Conservation (phyloP, 2,888 invertebrate genomes). For the Volucella inflata region DNA sequence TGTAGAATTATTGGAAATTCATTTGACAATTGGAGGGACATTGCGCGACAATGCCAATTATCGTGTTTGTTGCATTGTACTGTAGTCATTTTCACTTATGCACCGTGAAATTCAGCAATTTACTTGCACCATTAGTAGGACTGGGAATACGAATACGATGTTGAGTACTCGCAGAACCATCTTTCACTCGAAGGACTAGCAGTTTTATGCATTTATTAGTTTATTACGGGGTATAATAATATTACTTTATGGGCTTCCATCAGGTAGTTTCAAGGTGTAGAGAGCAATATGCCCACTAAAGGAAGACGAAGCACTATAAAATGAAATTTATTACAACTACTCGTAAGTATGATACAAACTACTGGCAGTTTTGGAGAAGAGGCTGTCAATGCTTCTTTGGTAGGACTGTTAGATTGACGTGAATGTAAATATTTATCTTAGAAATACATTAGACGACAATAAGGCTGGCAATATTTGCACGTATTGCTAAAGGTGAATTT, state of each 20-base stretch:
- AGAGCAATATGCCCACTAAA: not conserved
- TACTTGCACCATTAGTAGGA: slow-evolving; percentile 13
- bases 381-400: not conserved
- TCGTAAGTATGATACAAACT: too few relatives aligned
- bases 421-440: slow-evolving; percentile 36
- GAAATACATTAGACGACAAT: slow-evolving; percentile 15
- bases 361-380: not conserved
- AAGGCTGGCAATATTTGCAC: slow-evolving; percentile 18
- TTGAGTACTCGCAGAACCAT: not conserved
- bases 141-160: not conserved
- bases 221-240: slow-evolving; percentile 61
- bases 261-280: slow-evolving; percentile 32
- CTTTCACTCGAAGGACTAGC: slow-evolving; percentile 61
- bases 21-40: slow-evolving; percentile 66
- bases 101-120: slow-evolving; percentile 68
- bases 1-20: slow-evolving; percentile 70
- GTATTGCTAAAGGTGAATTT: not conserved
- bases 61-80: slow-evolving; percentile 37
- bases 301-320: not conserved
- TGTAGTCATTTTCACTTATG: slow-evolving; percentile 61
- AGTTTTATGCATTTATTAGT: slow-evolving; percentile 72
- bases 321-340: slow-evolving; percentile 20
- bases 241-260: slow-evolving; percentile 39
- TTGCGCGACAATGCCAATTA: slow-evolving; percentile 65
- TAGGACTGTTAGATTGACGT: not conserved